These are phyloP conservation scores for Rissa tridactyla DNA, from an alignment of 2,113 vertebrate genomes.

Conservation along the genomic window DNA sequence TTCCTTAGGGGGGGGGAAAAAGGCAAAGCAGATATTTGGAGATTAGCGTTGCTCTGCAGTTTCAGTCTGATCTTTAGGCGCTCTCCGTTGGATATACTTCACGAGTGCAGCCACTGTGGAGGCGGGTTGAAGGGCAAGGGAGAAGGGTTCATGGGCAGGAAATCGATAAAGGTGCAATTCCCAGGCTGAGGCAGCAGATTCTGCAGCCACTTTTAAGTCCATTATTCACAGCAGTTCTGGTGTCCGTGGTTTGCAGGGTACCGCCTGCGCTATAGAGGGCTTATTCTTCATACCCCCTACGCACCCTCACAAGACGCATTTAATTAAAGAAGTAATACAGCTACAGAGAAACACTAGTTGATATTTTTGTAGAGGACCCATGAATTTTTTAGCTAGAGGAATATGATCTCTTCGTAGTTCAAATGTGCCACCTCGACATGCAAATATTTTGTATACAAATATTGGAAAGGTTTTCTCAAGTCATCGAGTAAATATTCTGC, in stretches of 20 bases:
- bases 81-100: background rate
- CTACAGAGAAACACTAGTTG: background rate
- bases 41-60: background rate
- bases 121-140: background rate
- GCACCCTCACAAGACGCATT: background rate
- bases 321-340: background rate
- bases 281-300: background rate
- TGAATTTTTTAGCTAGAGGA: background rate
- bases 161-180: slow-evolving; percentile 29
- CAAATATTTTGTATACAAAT: background rate
- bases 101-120: background rate
- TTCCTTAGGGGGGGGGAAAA: background rate
- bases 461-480: background rate
- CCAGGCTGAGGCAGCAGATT: slow-evolving; percentile 31
- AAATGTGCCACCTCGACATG: background rate
- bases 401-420: background rate
- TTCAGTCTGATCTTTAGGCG: background rate
- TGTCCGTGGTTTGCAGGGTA: background rate
- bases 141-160: slow-evolving; percentile 4
- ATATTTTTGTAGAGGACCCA: background rate
- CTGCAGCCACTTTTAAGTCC: background rate
- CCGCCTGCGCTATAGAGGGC: background rate
- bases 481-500: background rate
- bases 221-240: background rate
- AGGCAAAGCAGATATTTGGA: background rate